Base-by-base conservation (phyloP, 1,140 invertebrate species). In the Metaphire vulgaris region DNA sequence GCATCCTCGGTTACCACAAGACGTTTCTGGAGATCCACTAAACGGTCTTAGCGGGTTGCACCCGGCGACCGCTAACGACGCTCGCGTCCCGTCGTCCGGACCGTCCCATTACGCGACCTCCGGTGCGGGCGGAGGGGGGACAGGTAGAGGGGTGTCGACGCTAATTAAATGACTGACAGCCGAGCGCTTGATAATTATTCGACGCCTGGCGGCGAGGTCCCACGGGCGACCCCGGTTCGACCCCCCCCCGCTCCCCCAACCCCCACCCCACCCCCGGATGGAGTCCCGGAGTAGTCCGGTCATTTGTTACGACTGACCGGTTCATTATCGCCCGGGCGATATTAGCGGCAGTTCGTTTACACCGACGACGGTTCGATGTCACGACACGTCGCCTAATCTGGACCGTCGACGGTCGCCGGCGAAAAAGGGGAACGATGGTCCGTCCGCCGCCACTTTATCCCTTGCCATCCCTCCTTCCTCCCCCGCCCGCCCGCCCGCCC, bases 231-330 rank as follows among this genome's bases (percentile, higher is more conserved):
- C 41, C 41, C 6, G 41, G 41, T 56, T 56, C 41, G 41, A 56
- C 41, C 21, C 41, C 41, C 21, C 6, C 6, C 21, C 41, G 41
- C 6, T 56, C 41, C 6, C 21, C 41, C 41, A 12, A 21, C 6
- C 21, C 41, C 6, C 6, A 12, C 41, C 6, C 21, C 41, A 21
- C 6, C 41, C 41, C 6, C 21, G 41, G 41, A 56, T 21, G 41
- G 41, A 21, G n/a, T n/a, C n/a, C n/a, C n/a, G n/a, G n/a, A n/a
- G n/a, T n/a, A n/a, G n/a, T n/a, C n/a, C n/a, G 41, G 41, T 56
- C 41, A 56, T 56, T 56, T 56, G 41, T 56, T 56, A 56, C 41
- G 41, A 56, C 41, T 56, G 41, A 56, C 41, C 41, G 41, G 41
- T 56, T 56, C 41, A 56, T 56, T 56, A 56, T 56, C 41, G 41